phyloP scores from a whole-genome alignment of 1,140 invertebrate species.

The silkworm (Bombyx mori) region ASM3026992v2 NC_085126.1:4759001-4759500 shows the following conservation, averaged over 20 bases:
- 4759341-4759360: constrained; percentile 56
- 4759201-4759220: constrained; percentile 18
- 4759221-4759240: constrained; percentile 47
- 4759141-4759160: background rate
- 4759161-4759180: constrained; percentile 1
- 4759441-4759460: too few relatives aligned
- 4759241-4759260: constrained; percentile 58
- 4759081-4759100: constrained; percentile 7
- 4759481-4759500: too few relatives aligned
- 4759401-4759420: constrained; percentile 46
- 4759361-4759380: constrained; percentile 48
- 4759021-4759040: constrained; percentile 62
- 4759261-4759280: constrained; percentile 66
- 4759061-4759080: background rate
- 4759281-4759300: constrained; percentile 58
- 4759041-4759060: constrained; percentile 18
- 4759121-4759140: background rate
- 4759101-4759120: background rate
- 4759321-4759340: constrained; percentile 64
- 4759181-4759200: constrained; percentile 40
- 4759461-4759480: background rate
- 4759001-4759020: constrained; percentile 54
- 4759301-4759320: constrained; percentile 59
- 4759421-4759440: constrained; percentile 1
- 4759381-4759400: constrained; percentile 47